These are phyloP conservation scores for Pogonocichla stellata DNA, from an alignment of 2,113 vertebrate genomes.

Conservation along the genomic window DNA sequence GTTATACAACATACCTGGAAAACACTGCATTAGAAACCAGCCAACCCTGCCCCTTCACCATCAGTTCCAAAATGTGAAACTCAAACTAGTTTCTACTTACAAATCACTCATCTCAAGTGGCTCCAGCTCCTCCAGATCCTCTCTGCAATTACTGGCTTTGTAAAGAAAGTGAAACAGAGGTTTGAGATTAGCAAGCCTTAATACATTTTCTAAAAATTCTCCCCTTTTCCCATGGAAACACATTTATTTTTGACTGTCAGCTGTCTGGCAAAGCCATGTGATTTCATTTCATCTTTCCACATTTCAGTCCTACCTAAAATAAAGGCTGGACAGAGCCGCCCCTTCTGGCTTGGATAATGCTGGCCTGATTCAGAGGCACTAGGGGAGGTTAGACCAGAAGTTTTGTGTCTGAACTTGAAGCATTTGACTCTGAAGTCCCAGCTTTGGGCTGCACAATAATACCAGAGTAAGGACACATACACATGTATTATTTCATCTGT, in stretches of 20 bases:
- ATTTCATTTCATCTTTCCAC: conserved; percentile 25
- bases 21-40: conserved; percentile 35
- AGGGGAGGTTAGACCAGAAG: not conserved
- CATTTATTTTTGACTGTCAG: conserved; percentile 51
- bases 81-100: not conserved
- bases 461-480: not conserved
- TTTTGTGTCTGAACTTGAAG: not conserved
- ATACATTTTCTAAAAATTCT: conserved; percentile 52
- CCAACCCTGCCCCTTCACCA: not conserved
- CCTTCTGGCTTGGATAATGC: not conserved
- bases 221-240: conserved; percentile 28
- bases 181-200: conserved; percentile 45
- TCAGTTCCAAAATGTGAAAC: conserved; percentile 28
- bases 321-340: not conserved
- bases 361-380: not conserved
- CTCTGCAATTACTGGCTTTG: conserved; percentile 46
- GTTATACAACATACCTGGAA: conserved; percentile 38
- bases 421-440: not conserved
- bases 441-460: not conserved
- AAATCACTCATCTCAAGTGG: conserved; percentile 36
- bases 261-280: conserved; percentile 30
- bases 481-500: not conserved
- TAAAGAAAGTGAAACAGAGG: conserved; percentile 20
- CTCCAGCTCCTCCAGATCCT: conserved; percentile 40
- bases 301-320: conserved; percentile 29